Percentiles rank a stretch among this genome's conserved stretches.
Conservation (phyloP, 2,888 invertebrate species). For the Synanthedon andrenaeformis region DNA sequence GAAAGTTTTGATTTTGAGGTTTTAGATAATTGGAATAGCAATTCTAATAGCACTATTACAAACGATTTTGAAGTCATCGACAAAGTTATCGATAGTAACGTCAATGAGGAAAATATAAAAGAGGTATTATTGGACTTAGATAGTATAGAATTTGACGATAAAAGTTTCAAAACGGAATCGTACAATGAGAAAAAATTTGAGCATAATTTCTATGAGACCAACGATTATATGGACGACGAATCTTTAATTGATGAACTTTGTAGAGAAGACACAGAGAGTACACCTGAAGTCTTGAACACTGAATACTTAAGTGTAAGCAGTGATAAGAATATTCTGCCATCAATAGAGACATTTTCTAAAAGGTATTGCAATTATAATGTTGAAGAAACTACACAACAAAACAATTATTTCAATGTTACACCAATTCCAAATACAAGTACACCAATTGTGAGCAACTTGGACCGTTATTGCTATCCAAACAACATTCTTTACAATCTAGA, state of each 20-base stretch:
- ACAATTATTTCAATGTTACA: constrained; percentile 13
- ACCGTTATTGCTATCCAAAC: constrained; percentile 61
- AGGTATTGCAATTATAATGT: constrained; percentile 39
- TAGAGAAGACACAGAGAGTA: constrained; percentile 53
- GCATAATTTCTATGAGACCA: constrained; percentile 27
- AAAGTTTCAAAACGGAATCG: constrained; percentile 30
- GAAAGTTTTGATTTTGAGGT: constrained; percentile 62
- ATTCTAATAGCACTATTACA: constrained; percentile 11
- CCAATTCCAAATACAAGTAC: constrained; percentile 17
- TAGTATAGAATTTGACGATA: constrained; percentile 52
- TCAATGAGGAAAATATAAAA: constrained; percentile 57
- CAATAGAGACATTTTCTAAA: constrained; percentile 60
- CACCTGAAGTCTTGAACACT: constrained; percentile 47
- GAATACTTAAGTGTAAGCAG: constrained; percentile 28
- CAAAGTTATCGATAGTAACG: constrained; percentile 48
- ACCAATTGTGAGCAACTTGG: constrained; percentile 40
- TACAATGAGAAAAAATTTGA: constrained; percentile 19
- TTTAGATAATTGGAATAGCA: constrained; percentile 36
- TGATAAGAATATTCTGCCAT: constrained; percentile 39
- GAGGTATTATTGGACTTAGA: constrained; percentile 58
- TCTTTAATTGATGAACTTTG: constrained; percentile 60
- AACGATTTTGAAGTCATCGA: constrained; percentile 49
- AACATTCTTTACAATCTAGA: constrained; percentile 55
- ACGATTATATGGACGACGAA: constrained; percentile 61
- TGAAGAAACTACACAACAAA: constrained; percentile 23